Conservation (phyloP, 1,140 invertebrate genomes). For the Sycophila sp. region DNA sequence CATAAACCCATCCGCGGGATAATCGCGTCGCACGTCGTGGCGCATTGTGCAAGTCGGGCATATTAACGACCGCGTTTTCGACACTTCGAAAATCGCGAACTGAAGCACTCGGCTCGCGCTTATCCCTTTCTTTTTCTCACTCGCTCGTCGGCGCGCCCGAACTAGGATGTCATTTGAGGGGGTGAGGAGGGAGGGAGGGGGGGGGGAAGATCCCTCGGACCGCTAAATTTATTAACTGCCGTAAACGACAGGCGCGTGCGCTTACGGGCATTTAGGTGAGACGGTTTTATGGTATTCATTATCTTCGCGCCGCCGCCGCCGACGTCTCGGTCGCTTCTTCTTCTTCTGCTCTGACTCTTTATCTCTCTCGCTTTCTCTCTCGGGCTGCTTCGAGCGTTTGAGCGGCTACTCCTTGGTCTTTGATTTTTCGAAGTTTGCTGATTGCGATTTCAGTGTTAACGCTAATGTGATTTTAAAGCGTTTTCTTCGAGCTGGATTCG, state of each 20-base stretch:
- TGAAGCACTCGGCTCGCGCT: no score
- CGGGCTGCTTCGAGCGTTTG: no score
- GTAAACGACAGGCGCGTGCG: conserved; percentile 33
- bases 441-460: conserved; percentile 18
- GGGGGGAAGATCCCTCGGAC: conserved; percentile 21
- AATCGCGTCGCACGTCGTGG: no score
- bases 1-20: no score
- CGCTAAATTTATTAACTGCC: conserved; percentile 40
- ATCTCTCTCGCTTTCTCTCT: background rate
- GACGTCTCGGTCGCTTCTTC: background rate
- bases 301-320: conserved; percentile 18
- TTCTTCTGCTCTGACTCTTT: background rate
- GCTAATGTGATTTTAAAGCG: conserved; percentile 2
- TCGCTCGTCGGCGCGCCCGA: background rate
- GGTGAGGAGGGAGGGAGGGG: background rate
- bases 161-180: conserved; percentile 21
- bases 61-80: background rate
- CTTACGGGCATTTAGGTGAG: conserved; percentile 30
- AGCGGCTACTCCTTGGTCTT: conserved; percentile 20
- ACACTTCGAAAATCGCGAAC: no score
- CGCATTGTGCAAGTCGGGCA: no score
- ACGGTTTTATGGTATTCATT: conserved; percentile 40
- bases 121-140: background rate
- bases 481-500: background rate
- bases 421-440: conserved; percentile 18